Evolutionary conservation across 1,140 invertebrate genomes (phyloP), one percentile per base, ranked within the genome.

Genomic region (Cardiocondyla obscurior): DNA sequence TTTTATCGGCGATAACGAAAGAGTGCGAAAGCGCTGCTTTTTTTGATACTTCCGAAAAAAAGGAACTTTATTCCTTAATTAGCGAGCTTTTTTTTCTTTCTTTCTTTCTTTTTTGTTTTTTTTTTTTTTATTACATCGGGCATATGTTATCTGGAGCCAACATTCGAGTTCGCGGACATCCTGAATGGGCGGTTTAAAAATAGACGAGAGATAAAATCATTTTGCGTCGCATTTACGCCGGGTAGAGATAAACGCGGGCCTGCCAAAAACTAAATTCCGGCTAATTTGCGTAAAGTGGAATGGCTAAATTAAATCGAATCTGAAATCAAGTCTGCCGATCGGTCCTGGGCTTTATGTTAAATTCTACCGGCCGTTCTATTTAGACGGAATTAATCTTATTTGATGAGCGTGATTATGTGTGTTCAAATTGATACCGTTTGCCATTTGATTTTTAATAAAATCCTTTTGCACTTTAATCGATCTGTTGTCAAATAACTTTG

Each of bases 351-450:
- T 76, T 49, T 76, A 44, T 10, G 39, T 19, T n/a, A 57, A 57
- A 39, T 22, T 55, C 51, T 72, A 25, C 39, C 3, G 14, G 8
- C 10, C 25, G 10, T 36, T 30, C 6, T 65, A 46, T 12, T 10
- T 76, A 44, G 44, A 64, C 36, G 25, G 30, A 64, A 60, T n/a
- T 76, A 14, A 79, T 69, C 22, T 79, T n/a, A 69, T 51, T 36
- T 22, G 16, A 70, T 70, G 57, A 53, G 22, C 12, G 5, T 62
- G 30, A 60, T 33, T 64, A 7, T 14, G 14, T 60, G 30, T 36
- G 5, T 12, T 60, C n/a, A 60, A 60, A 60, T 36, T 30, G 8
- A 12, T 60, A 33, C 33, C 19, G 12, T 19, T 22, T 14, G 14
- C 28, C 36, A 33, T 69, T 49, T 16, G 5, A 70, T 55, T 55